Percentiles rank a stretch among this genome's conserved stretches.
Conservation (phyloP, 2,113 vertebrate species). For the Nothocercus julius region DNA sequence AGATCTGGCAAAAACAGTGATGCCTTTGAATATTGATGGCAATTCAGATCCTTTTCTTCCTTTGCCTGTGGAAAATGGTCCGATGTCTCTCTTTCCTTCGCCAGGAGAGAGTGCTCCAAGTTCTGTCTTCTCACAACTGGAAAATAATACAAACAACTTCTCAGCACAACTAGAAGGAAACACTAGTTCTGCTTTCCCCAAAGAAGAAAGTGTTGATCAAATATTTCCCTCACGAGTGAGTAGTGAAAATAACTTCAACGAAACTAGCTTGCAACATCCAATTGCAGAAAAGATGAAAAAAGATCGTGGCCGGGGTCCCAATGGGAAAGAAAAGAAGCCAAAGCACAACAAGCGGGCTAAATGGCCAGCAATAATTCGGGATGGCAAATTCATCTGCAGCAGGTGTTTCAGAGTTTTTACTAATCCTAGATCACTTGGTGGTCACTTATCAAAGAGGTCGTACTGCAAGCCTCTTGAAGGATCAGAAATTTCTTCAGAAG, state of each 20-base stretch:
- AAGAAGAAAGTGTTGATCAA: conserved; percentile 75
- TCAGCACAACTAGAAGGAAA: conserved; percentile 74
- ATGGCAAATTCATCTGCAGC: conserved; percentile 94
- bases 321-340: conserved; percentile 79
- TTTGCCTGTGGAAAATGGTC: conserved; percentile 78
- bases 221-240: conserved; percentile 70
- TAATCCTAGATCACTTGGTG: conserved; percentile 93
- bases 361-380: conserved; percentile 93
- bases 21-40: conserved; percentile 80
- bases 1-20: conserved; percentile 78
- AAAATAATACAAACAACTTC: conserved; percentile 75
- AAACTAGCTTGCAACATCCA: conserved; percentile 58
- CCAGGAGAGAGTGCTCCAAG: conserved; percentile 75
- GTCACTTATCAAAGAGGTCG: conserved; percentile 92
- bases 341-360: conserved; percentile 89
- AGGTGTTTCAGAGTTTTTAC: conserved; percentile 91
- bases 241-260: conserved; percentile 65
- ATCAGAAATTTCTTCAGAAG: conserved; percentile 83
- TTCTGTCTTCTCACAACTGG: conserved; percentile 81
- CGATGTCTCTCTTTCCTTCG: conserved; percentile 78
- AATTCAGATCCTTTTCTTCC: conserved; percentile 81
- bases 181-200: conserved; percentile 74
- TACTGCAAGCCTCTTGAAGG: conserved; percentile 90
- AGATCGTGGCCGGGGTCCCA: conserved; percentile 60
- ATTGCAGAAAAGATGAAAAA: conserved; percentile 67